A percentile compares a stretch with the other conserved stretches of the same genome.
phyloP scores from a whole-genome alignment of 2,797 vertebrate genomes.

The Anableps anableps region DNA sequence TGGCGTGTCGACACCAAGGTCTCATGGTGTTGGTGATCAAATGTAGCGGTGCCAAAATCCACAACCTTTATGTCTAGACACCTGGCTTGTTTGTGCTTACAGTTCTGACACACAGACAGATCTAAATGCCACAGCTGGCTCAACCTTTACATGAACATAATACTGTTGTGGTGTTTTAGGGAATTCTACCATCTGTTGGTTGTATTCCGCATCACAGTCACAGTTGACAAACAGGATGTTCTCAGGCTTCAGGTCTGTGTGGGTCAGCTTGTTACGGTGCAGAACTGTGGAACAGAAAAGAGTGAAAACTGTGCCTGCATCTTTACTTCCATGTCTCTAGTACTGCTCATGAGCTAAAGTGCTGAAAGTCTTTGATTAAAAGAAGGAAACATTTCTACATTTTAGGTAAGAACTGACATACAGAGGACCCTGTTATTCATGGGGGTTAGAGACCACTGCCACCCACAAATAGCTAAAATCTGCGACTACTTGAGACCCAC shows the following conservation, averaged over 20 bases:
- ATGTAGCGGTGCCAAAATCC: slow-evolving; percentile 94
- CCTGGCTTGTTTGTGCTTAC: slow-evolving; percentile 84
- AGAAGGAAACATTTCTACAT: not conserved
- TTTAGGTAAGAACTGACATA: not conserved
- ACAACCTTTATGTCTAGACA: slow-evolving; percentile 93
- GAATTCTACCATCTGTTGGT: slow-evolving; percentile 77
- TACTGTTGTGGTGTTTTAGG: not conserved
- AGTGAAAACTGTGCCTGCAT: not conserved
- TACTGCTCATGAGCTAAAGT: not conserved
- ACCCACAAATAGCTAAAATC: no score
- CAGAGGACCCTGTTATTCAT: not conserved
- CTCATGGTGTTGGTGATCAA: slow-evolving; percentile 92
- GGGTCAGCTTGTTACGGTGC: slow-evolving; percentile 94
- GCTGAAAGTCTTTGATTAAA: not conserved
- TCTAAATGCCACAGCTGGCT: not conserved
- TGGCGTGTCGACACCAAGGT: slow-evolving; percentile 94
- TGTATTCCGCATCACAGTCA: slow-evolving; percentile 85
- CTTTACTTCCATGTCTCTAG: not conserved
- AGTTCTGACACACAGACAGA: slow-evolving; percentile 73
- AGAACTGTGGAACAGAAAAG: slow-evolving; percentile 80
- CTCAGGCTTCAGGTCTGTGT: slow-evolving; percentile 97
- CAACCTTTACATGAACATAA: not conserved
- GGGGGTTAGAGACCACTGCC: not conserved
- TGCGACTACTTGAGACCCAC: no score
- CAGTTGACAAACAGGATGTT: slow-evolving; percentile 95